Evolutionary conservation across 2,797 vertebrate species (phyloP).

Genomic region (Okamejei kenojei): DNA sequence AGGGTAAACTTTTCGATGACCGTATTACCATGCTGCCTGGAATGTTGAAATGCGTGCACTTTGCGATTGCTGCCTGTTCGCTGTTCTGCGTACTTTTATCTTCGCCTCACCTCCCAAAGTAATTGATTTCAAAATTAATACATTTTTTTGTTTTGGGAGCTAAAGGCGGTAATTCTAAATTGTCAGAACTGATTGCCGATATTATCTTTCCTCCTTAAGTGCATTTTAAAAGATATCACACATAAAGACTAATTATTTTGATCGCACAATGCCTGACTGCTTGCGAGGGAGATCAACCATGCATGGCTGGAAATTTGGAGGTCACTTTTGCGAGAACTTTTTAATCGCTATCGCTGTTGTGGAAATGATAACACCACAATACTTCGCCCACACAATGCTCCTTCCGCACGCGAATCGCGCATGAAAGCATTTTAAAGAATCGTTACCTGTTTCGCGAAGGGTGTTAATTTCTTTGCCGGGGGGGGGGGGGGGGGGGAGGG

Average conservation of each 20-base stretch:
- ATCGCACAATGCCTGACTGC: background rate
- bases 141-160: constrained; percentile 10
- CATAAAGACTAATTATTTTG: constrained; percentile 6
- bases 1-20: constrained; percentile 21
- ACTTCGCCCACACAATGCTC: background rate
- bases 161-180: constrained; percentile 9
- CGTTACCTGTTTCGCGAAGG: background rate
- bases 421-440: background rate
- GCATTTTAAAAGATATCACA: background rate
- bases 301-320: background rate
- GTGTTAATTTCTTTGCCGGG: background rate
- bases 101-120: background rate
- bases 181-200: background rate
- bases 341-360: constrained; percentile 15
- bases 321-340: constrained; percentile 21
- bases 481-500: too few relatives aligned
- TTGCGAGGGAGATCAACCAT: background rate
- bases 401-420: constrained; percentile 8
- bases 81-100: background rate
- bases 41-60: background rate
- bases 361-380: background rate
- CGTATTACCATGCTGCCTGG: background rate
- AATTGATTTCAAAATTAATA: constrained; percentile 23
- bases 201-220: background rate
- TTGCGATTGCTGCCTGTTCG: background rate